Percentiles rank a stretch among this genome's conserved stretches.
phyloP scores from a whole-genome alignment of 2,888 invertebrate species.

The Anagyrus pseudococci region DNA sequence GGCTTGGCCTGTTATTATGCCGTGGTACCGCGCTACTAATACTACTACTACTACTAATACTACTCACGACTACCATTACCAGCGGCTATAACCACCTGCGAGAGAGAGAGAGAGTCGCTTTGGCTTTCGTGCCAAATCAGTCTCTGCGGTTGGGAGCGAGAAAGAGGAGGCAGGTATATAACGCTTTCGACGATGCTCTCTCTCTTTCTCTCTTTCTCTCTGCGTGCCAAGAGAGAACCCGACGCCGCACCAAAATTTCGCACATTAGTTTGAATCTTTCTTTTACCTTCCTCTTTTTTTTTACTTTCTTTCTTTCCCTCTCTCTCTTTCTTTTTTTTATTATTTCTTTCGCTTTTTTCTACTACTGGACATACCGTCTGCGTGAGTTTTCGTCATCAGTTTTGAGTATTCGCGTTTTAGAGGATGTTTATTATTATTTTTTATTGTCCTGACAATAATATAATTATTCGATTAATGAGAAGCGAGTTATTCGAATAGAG shows the following conservation, averaged over 20 bases:
- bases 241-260: neutral
- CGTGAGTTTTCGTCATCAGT: too few species aligned
- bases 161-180: neutral
- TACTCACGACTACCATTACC: neutral
- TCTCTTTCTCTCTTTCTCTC: too few species aligned
- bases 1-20: constrained; percentile 60
- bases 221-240: neutral
- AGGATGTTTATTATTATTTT: too few species aligned
- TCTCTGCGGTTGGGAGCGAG: neutral
- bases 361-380: too few species aligned
- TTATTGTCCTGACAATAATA: too few species aligned
- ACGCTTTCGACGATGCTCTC: too few species aligned
- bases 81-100: neutral
- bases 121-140: neutral
- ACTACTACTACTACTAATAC: constrained; percentile 2
- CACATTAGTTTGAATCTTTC: constrained; percentile 19
- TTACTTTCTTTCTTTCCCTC: neutral
- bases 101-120: neutral
- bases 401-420: too few species aligned
- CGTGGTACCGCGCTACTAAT: constrained; percentile 60
- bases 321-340: constrained; percentile 43
- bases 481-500: too few species aligned
- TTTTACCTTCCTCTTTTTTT: constrained; percentile 41
- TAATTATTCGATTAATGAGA: too few species aligned
- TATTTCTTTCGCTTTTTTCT: too few species aligned